Conservation (phyloP, 2,888 invertebrate genomes). For the Brachylomia viminalis region DNA sequence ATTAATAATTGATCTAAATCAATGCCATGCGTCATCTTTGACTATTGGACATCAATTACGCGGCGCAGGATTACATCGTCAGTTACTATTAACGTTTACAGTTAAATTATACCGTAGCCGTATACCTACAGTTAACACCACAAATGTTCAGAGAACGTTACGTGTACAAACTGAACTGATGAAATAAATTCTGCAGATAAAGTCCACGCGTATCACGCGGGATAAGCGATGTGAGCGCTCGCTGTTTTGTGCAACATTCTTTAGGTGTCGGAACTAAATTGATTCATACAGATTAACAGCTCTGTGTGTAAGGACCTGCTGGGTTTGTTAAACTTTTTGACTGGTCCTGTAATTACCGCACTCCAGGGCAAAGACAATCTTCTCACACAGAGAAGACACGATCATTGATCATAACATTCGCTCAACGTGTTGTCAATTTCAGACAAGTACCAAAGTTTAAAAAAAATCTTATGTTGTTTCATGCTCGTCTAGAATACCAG, state of each 20-base stretch:
- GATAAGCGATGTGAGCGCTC: constrained; percentile 14
- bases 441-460: not conserved
- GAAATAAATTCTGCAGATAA: constrained; percentile 44
- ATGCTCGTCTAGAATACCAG: not conserved
- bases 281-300: constrained; percentile 19
- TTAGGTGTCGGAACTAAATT: constrained; percentile 18
- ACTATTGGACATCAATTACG: no score
- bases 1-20: no score
- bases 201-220: constrained; percentile 7
- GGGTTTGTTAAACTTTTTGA: not conserved
- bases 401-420: not conserved
- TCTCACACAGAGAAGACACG: not conserved
- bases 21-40: no score
- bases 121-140: constrained; percentile 4
- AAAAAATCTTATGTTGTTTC: not conserved
- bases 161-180: constrained; percentile 35
- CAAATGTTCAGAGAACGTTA: constrained; percentile 29
- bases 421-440: not conserved
- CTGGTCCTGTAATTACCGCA: not conserved
- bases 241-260: constrained; percentile 11
- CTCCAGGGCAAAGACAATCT: not conserved
- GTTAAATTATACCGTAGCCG: not conserved
- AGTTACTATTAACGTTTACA: constrained; percentile 13
- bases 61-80: no score
- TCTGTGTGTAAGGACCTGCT: constrained; percentile 1